Percentiles rank a stretch among this genome's conserved stretches.
These are phyloP conservation scores for Macrophya alboannulata DNA, from an alignment of 2,888 invertebrate genomes.

Conservation along the genomic window DNA sequence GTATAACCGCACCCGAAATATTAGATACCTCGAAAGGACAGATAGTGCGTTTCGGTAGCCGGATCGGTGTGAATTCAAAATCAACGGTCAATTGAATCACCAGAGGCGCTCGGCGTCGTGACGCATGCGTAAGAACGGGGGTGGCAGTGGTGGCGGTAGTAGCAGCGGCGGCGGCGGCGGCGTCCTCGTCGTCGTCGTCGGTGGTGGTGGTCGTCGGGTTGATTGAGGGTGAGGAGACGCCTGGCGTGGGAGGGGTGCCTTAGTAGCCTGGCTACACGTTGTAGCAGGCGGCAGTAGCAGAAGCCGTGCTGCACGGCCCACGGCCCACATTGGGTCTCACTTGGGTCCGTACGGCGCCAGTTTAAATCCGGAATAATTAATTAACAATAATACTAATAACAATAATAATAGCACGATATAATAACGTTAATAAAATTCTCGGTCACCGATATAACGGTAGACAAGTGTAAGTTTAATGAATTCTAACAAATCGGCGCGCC, in stretches of 20 bases:
- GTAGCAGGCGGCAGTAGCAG: slow-evolving; percentile 78
- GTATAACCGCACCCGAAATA: slow-evolving; percentile 9
- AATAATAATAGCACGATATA: neutral
- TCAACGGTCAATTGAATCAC: slow-evolving; percentile 53
- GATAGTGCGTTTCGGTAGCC: slow-evolving; percentile 5
- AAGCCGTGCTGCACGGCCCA: slow-evolving; percentile 77
- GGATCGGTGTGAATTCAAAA: slow-evolving; percentile 47
- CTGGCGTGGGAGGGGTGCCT: slow-evolving; percentile 60
- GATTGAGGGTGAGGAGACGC: slow-evolving; percentile 53
- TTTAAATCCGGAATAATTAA: neutral
- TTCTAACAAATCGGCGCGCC: neutral
- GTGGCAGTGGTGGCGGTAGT: slow-evolving; percentile 54
- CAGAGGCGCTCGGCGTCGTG: slow-evolving; percentile 44
- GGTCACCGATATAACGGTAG: neutral
- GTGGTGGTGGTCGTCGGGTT: slow-evolving; percentile 56
- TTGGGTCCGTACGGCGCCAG: slow-evolving; percentile 47
- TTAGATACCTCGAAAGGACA: neutral
- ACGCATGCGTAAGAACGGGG: slow-evolving; percentile 52
- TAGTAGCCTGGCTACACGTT: slow-evolving; percentile 78
- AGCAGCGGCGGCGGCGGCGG: slow-evolving; percentile 47
- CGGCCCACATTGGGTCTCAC: slow-evolving; percentile 62
- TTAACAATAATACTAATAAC: neutral
- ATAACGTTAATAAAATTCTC: neutral
- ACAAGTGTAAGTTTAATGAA: neutral
- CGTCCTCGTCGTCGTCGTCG: slow-evolving; percentile 56